Evolutionary conservation across 2,888 invertebrate genomes (phyloP).

Genomic region (Netelia fuscicornis): DNA sequence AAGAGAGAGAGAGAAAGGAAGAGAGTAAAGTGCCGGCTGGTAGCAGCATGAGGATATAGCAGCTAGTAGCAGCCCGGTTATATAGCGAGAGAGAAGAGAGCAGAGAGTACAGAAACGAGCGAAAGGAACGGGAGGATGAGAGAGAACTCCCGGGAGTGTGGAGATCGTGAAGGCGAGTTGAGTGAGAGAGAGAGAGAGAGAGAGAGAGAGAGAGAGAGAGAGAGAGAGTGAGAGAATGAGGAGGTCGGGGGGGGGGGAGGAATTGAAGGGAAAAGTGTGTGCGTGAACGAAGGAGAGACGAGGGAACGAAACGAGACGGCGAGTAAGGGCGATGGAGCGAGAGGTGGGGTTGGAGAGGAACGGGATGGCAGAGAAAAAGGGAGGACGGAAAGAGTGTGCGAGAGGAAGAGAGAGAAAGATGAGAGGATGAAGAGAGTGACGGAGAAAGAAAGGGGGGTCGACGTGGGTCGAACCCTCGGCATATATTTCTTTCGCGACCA

Average conservation of each 20-base stretch:
- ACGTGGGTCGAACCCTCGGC: slow-evolving; percentile 67
- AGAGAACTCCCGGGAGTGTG: slow-evolving; percentile 27
- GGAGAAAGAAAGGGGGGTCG: slow-evolving; percentile 58
- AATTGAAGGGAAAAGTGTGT: slow-evolving; percentile 40
- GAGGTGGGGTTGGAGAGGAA: slow-evolving; percentile 45
- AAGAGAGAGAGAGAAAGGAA: slow-evolving; percentile 2
- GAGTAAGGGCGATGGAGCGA: slow-evolving; percentile 31
- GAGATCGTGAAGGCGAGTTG: slow-evolving; percentile 47
- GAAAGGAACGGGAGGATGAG: slow-evolving; percentile 44
- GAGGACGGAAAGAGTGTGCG: slow-evolving; percentile 11
- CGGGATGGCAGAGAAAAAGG: slow-evolving; percentile 30
- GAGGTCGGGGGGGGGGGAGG: slow-evolving; percentile 24
- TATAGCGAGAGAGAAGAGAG: slow-evolving; percentile 42
- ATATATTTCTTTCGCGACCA: slow-evolving; percentile 70
- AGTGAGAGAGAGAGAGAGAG: slow-evolving; percentile 34
- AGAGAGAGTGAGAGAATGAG: slow-evolving; percentile 26
- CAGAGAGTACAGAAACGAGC: slow-evolving; percentile 51
- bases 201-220: slow-evolving; percentile 1
- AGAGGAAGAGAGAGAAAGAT: slow-evolving; percentile 25
- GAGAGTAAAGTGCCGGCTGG: slow-evolving; percentile 64
- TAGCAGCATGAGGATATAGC: slow-evolving; percentile 63
- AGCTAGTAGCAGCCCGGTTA: slow-evolving; percentile 61
- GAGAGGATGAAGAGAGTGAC: slow-evolving; percentile 46
- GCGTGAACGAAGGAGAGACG: slow-evolving; percentile 50
- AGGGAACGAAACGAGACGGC: slow-evolving; percentile 36